A percentile compares a stretch with the other conserved stretches of the same genome.
These are phyloP conservation scores for Ectemnius continuus DNA, from an alignment of 2,888 invertebrate genomes.

Conservation along the genomic window DNA sequence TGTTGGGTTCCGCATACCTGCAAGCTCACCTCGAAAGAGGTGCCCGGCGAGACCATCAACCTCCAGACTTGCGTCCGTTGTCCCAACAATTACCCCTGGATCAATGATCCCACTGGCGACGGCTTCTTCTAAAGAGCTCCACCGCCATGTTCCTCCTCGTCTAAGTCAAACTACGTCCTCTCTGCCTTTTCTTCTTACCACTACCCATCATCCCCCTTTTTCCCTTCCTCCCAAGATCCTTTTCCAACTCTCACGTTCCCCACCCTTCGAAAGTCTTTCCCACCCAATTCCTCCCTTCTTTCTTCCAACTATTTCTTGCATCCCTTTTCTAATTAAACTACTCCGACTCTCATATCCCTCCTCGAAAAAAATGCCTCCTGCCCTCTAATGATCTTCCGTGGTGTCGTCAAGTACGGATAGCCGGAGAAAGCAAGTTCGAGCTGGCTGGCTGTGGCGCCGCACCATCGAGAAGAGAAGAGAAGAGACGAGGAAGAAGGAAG, in stretches of 20 bases:
- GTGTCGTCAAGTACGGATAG: background rate
- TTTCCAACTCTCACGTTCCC: background rate
- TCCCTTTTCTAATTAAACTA: background rate
- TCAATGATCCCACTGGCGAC: constrained; percentile 94
- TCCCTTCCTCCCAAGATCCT: background rate
- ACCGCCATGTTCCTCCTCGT: constrained; percentile 50
- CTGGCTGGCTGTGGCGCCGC: too few relatives aligned
- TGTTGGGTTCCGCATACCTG: constrained; percentile 95
- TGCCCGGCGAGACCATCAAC: constrained; percentile 96
- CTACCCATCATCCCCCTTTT: background rate
- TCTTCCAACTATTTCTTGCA: background rate
- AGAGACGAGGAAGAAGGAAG: too few relatives aligned
- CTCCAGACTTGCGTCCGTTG: constrained; percentile 95
- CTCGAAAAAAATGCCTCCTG: background rate
- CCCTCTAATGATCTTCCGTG: constrained; percentile 26
- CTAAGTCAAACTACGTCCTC: constrained; percentile 50
- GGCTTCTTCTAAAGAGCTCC: constrained; percentile 87
- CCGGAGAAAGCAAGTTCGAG: too few relatives aligned
- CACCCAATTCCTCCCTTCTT: background rate
- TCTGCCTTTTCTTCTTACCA: constrained; percentile 15
- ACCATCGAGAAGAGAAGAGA: too few relatives aligned
- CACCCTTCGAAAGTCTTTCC: background rate
- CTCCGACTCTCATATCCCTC: background rate
- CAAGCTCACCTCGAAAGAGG: constrained; percentile 94
- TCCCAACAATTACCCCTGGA: constrained; percentile 96